Percentiles rank a stretch among this genome's conserved stretches.
phyloP scores from a whole-genome alignment of 2,797 vertebrate species.

The Labroides dimidiatus region DNA sequence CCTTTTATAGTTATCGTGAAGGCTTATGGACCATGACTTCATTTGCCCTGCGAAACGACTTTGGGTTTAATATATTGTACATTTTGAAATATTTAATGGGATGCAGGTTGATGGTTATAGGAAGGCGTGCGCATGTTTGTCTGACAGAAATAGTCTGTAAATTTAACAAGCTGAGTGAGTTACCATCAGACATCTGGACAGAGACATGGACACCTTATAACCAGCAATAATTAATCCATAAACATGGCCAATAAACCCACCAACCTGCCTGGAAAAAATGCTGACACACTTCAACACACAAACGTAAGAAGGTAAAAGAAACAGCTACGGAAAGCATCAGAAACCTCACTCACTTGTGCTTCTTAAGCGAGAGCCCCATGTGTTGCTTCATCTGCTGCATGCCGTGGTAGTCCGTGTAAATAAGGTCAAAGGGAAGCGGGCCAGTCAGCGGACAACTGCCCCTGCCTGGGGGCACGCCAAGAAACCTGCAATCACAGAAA shows the following conservation, averaged over 20 bases:
- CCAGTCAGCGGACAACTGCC: constrained; percentile 95
- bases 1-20: background rate
- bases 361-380: constrained; percentile 97
- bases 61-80: constrained; percentile 14
- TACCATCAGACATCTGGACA: constrained; percentile 47
- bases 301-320: constrained; percentile 34
- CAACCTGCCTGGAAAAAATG: constrained; percentile 14
- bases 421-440: constrained; percentile 94
- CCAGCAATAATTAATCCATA: constrained; percentile 60
- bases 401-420: constrained; percentile 98
- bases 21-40: constrained; percentile 25
- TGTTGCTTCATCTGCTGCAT: constrained; percentile 98
- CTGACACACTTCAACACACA: constrained; percentile 4
- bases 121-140: background rate
- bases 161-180: constrained; percentile 60
- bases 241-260: constrained; percentile 55
- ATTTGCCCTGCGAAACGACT: background rate
- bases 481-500: constrained; percentile 84
- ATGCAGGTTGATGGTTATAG: background rate
- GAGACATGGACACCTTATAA: constrained; percentile 57
- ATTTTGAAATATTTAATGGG: constrained; percentile 11
- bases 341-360: constrained; percentile 91
- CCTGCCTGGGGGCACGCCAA: constrained; percentile 96
- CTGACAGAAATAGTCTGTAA: constrained; percentile 14
- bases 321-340: constrained; percentile 9